phyloP scores from a whole-genome alignment of 2,113 vertebrate genomes.

The Suricata suricatta region DNA sequence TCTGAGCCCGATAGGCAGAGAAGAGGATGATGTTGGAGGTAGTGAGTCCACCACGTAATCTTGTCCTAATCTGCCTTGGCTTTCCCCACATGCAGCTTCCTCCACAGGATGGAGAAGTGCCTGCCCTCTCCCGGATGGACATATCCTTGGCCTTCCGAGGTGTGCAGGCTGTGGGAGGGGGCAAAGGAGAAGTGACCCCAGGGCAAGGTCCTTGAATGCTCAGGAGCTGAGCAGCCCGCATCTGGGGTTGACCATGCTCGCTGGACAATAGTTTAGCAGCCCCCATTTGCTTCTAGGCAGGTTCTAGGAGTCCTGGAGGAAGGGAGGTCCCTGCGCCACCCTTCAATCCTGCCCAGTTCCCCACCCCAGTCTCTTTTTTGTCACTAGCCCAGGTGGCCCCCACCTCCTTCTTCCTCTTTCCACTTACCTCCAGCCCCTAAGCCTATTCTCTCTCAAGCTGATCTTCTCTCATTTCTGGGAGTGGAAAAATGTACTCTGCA shows the following conservation, averaged over 20 bases:
- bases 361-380: not conserved
- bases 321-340: not conserved
- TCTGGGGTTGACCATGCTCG: fast-evolving
- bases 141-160: not conserved
- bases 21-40: not conserved
- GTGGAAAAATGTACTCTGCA: not conserved
- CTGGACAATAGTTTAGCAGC: fast-evolving
- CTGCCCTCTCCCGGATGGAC: not conserved
- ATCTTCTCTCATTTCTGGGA: not conserved
- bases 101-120: not conserved
- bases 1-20: not conserved
- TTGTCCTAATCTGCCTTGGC: not conserved
- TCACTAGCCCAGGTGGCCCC: not conserved
- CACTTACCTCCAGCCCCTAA: too few relatives aligned
- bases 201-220: not conserved
- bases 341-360: not conserved
- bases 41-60: fast-evolving
- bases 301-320: not conserved
- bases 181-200: not conserved
- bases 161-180: fast-evolving
- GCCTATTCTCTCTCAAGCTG: not conserved
- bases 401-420: not conserved
- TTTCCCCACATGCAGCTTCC: not conserved
- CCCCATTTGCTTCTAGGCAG: not conserved
- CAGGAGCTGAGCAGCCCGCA: not conserved